These are phyloP conservation scores for Deilephila porcellus DNA, from an alignment of 2,888 invertebrate genomes.

Conservation along the genomic window DNA sequence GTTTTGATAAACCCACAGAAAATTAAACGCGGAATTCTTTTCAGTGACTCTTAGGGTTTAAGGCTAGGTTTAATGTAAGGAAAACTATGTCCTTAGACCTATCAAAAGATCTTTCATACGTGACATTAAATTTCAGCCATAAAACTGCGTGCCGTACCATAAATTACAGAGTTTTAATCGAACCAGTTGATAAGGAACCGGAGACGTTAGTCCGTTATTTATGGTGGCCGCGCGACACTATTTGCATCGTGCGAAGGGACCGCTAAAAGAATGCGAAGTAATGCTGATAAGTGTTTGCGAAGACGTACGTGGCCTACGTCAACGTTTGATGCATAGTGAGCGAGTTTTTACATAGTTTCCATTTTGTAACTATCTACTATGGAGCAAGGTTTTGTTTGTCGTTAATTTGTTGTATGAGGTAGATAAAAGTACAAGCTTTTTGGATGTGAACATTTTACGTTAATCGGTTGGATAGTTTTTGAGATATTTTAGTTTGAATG, in stretches of 20 bases:
- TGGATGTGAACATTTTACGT: neutral
- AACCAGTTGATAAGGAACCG: constrained; percentile 29
- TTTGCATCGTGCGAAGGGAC: constrained; percentile 23
- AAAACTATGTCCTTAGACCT: neutral
- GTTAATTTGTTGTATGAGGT: neutral
- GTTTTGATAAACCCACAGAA: too few relatives aligned
- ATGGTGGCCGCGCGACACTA: constrained; percentile 17
- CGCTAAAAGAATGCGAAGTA: constrained; percentile 22
- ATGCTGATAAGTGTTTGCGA: constrained; percentile 11
- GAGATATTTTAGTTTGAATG: neutral
- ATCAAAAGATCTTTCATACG: neutral
- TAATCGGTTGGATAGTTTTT: neutral
- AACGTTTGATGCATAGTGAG: constrained; percentile 20
- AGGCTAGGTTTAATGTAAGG: too few relatives aligned
- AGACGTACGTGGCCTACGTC: neutral
- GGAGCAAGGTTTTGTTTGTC: neutral
- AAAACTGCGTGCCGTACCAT: constrained; percentile 19
- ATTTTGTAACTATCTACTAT: neutral
- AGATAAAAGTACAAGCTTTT: neutral
- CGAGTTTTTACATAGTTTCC: constrained; percentile 14
- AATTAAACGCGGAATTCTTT: too few relatives aligned
- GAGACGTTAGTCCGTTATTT: constrained; percentile 27
- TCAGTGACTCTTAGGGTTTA: too few relatives aligned
- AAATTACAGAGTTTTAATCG: constrained; percentile 20
- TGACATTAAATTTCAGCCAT: constrained; percentile 8